phyloP scores from a whole-genome alignment of 2,113 vertebrate species.

The Paramisgurnus dabryanus region DNA sequence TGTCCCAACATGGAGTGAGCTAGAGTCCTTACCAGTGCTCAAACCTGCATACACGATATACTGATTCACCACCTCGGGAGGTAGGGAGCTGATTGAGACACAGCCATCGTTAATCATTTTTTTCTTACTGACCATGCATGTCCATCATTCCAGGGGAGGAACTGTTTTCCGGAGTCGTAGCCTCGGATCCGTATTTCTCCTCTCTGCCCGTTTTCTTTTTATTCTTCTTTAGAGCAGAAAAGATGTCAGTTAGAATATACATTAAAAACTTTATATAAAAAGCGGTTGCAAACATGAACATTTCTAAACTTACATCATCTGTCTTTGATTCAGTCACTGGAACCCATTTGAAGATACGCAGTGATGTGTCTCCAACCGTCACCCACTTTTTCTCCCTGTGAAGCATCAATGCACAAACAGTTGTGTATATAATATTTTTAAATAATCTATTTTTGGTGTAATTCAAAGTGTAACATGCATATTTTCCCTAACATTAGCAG shows the following conservation, averaged over 20 bases:
- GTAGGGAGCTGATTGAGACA: too few species aligned
- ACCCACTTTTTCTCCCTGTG: constrained; percentile 99
- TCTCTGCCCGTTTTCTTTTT: constrained; percentile 98
- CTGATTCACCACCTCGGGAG: too few species aligned
- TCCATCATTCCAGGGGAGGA: constrained; percentile 98
- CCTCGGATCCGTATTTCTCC: constrained; percentile 92
- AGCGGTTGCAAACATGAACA: background rate
- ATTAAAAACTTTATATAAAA: background rate
- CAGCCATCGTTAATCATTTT: too few species aligned
- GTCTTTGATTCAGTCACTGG: constrained; percentile 95
- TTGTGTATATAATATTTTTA: too few species aligned
- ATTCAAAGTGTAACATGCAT: background rate
- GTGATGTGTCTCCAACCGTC: constrained; percentile 95
- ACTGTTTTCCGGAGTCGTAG: constrained; percentile 96
- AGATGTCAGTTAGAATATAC: background rate
- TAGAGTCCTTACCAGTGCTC: too few species aligned
- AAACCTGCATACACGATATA: too few species aligned
- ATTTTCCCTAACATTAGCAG: too few species aligned
- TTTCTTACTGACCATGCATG: constrained; percentile 86
- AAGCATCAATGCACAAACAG: background rate
- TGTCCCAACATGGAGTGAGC: too few species aligned
- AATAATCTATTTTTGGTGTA: too few species aligned
- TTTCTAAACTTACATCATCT: constrained; percentile 85
- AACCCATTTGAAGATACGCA: constrained; percentile 98
- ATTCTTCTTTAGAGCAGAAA: constrained; percentile 79